These are phyloP conservation scores for Chiloscyllium punctatum DNA, from an alignment of 2,797 vertebrate genomes.

Conservation along the genomic window DNA sequence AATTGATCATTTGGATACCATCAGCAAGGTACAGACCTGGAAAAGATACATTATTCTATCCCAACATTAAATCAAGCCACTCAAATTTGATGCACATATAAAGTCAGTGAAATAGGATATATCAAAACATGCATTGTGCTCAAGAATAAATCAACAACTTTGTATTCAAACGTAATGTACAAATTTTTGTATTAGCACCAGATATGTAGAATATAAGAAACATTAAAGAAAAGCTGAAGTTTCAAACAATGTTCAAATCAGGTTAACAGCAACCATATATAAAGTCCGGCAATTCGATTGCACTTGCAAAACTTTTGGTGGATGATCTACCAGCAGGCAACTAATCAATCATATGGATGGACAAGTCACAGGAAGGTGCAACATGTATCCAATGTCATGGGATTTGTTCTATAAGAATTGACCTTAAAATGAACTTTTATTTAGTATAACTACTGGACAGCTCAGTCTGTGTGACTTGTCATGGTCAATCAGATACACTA, in stretches of 20 bases:
- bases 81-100: background rate
- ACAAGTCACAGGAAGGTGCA: background rate
- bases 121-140: background rate
- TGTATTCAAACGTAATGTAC: background rate
- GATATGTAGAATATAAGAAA: background rate
- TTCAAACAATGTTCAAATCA: background rate
- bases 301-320: background rate
- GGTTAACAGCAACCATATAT: background rate
- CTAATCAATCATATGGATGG: background rate
- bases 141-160: background rate
- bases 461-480: background rate
- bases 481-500: background rate
- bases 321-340: background rate
- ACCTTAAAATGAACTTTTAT: background rate
- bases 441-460: background rate
- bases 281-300: background rate
- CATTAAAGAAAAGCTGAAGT: background rate
- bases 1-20: background rate
- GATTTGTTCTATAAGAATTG: background rate
- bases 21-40: background rate
- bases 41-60: background rate
- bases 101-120: too few relatives aligned
- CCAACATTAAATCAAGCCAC: background rate
- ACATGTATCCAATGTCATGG: background rate
- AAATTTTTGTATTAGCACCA: background rate